Evolutionary conservation across 2,888 invertebrate species (phyloP).

Genomic region (Agrilus cyanescens): DNA sequence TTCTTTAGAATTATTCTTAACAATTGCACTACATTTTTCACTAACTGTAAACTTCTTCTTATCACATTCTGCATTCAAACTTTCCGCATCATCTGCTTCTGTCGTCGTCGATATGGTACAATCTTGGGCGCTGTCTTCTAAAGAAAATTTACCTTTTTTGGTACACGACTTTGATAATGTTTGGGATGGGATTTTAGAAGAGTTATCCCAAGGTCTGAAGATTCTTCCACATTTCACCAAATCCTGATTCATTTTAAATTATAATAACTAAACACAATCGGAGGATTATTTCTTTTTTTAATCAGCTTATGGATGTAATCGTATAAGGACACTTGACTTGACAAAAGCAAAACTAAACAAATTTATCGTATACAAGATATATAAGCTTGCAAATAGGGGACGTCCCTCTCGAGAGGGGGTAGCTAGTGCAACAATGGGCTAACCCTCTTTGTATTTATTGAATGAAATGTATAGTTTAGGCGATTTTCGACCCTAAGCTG

Average conservation of each 20-base stretch:
- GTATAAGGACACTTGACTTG: conserved; percentile 22
- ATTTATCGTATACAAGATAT: conserved; percentile 30
- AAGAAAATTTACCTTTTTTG: conserved; percentile 23
- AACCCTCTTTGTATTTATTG: conserved; percentile 32
- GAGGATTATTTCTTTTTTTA: too few species aligned
- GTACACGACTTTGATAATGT: too few species aligned
- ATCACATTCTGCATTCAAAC: not conserved
- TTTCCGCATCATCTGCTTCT: conserved; percentile 16
- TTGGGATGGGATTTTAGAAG: too few species aligned
- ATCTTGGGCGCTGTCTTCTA: conserved; percentile 36
- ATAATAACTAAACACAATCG: too few species aligned
- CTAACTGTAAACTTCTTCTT: conserved; percentile 1
- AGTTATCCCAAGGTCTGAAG: conserved; percentile 23
- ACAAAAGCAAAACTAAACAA: conserved; percentile 30
- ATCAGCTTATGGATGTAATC: conserved; percentile 4
- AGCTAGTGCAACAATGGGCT: conserved; percentile 32
- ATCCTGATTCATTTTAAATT: conserved; percentile 2
- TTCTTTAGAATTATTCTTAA: not conserved
- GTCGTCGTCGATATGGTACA: conserved; percentile 47
- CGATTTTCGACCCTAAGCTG: conserved; percentile 25
- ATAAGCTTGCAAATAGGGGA: conserved; percentile 28
- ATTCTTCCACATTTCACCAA: conserved; percentile 15
- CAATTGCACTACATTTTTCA: not conserved
- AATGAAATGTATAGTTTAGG: conserved; percentile 31
- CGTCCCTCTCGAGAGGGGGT: conserved; percentile 32